These are phyloP conservation scores for Sylvietta virens DNA, from an alignment of 2,113 vertebrate genomes.

Conservation along the genomic window DNA sequence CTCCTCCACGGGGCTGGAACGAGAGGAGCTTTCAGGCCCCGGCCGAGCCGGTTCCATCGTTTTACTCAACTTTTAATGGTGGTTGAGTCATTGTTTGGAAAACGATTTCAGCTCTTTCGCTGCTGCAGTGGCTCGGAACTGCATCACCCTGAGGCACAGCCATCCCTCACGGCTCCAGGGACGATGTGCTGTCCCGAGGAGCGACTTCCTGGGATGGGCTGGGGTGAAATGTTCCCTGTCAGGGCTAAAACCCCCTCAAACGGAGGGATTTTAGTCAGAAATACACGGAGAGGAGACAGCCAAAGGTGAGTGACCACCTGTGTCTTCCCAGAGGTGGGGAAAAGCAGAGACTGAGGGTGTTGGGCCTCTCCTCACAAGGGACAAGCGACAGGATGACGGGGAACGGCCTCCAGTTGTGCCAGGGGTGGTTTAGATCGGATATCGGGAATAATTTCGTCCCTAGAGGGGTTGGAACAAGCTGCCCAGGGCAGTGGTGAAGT, in stretches of 20 bases:
- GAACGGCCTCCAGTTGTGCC: accelerated
- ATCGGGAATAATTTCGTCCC: neutral
- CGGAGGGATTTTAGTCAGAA: accelerated
- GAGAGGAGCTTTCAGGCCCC: neutral
- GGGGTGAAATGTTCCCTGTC: accelerated
- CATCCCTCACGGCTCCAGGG: neutral
- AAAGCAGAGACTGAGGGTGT: neutral
- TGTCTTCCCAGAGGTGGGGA: neutral
- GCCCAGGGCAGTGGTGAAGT: neutral
- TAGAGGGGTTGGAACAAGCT: neutral
- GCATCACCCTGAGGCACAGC: neutral
- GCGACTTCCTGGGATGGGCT: no score
- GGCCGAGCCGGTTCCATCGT: neutral
- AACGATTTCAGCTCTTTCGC: neutral
- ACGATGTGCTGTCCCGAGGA: neutral
- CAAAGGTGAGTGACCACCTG: neutral
- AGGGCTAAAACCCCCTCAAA: accelerated
- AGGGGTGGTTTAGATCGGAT: accelerated
- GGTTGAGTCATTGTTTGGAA: neutral
- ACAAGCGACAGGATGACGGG: accelerated
- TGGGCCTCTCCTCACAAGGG: neutral
- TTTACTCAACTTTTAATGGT: neutral
- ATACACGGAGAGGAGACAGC: neutral
- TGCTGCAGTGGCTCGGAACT: neutral
- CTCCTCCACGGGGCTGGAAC: neutral